phyloP scores from a whole-genome alignment of 2,888 invertebrate species.

The Machimus atricapillus region DNA sequence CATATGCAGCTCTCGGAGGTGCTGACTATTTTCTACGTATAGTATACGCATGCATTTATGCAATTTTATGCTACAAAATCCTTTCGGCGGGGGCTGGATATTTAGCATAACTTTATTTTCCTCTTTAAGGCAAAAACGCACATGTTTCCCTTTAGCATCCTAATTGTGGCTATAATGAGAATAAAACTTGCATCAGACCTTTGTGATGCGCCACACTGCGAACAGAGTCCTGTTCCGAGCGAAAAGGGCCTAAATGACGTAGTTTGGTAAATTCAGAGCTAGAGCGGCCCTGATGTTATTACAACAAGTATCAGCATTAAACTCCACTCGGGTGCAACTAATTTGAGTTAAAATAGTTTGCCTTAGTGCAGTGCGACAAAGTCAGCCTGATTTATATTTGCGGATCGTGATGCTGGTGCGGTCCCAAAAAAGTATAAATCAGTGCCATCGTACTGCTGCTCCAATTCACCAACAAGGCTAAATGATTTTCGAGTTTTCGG shows the following conservation, averaged over 20 bases:
- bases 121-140: conserved; percentile 4
- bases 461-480: background rate
- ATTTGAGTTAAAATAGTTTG: background rate
- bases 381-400: background rate
- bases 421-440: background rate
- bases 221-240: background rate
- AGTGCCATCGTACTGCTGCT: background rate
- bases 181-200: conserved; percentile 9
- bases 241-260: background rate
- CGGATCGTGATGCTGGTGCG: background rate
- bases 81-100: background rate
- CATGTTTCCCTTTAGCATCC: background rate
- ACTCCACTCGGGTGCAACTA: background rate
- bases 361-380: background rate
- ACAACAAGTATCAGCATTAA: background rate
- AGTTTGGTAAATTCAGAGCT: background rate
- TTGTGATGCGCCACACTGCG: background rate
- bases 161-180: background rate
- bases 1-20: background rate
- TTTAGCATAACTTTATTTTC: conserved; percentile 18
- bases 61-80: background rate
- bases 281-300: background rate
- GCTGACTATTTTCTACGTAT: background rate
- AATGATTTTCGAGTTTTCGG: background rate
- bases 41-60: background rate